Base-by-base conservation (phyloP, 2,888 invertebrate genomes). In the Andricus curvator region DNA sequence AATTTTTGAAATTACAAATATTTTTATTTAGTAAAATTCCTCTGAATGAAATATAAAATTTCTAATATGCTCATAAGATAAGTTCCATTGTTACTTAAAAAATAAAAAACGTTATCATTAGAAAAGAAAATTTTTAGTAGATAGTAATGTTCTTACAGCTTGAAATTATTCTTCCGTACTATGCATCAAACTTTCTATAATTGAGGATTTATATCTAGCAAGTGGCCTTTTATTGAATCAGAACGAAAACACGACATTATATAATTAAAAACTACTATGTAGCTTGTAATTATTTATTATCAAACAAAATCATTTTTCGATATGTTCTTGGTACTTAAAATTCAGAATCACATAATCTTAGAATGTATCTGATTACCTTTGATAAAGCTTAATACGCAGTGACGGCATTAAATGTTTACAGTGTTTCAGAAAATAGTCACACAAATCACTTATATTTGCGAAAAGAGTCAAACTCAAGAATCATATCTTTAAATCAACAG, bases 291-390 rank as follows among this genome's bases (percentile, higher is more conserved):
- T 25, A 48, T 29, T 48, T 25, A 48, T 56, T 70, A 51, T 70
- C 13, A 70, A 70, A 51, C 3, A 51, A 70, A 48, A 51, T 70
- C 29, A 20, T 20, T 29, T 56, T 70, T 56, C 29, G 29, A 33
- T 33, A 51, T 56, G 17, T 33, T 48, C 68, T 68, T 68, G 68
- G 44, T 9, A n/a, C 33, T 56, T 51, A n/a, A 37, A 29, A 74
- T 74, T 51, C 33, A 74, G 33, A 74, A 56, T 56, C 29, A 56
- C 56, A n/a, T 56, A 74, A 70, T 74, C 74, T 51, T 74, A n/a
- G 33, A 56, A 56, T 33, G 33, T n/a, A 56, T 74, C 51, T 56
- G 74, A 74, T 74, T 56, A 74, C 29, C 5, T 56, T 37, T 74
- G 56, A 74, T 74, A 51, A 74, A 56, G 48, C 29, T 17, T 51